Conservation (phyloP, 2,797 vertebrate genomes). For the Dipus sagitta region DNA sequence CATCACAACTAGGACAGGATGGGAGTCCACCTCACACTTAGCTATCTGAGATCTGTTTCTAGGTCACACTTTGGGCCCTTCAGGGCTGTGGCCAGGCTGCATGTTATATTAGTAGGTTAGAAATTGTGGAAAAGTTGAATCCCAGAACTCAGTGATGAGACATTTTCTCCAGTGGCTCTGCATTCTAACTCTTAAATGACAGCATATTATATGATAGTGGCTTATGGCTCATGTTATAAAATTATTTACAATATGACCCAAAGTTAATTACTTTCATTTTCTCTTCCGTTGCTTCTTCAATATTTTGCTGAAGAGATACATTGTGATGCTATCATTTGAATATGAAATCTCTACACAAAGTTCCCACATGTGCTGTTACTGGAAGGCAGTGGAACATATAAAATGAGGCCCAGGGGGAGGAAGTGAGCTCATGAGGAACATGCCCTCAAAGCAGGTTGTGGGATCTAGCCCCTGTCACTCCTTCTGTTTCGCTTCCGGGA, state of each 20-base stretch:
- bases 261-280: neutral
- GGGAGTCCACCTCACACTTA: neutral
- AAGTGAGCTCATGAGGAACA: neutral
- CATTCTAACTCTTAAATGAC: neutral
- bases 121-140: neutral
- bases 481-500: neutral
- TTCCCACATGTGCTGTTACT: neutral
- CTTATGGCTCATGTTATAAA: neutral
- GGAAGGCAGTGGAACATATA: neutral
- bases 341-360: neutral
- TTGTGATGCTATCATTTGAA: neutral
- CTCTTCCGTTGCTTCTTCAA: neutral
- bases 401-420: neutral
- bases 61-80: neutral
- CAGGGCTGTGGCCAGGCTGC: neutral
- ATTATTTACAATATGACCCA: neutral
- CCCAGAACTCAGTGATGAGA: neutral
- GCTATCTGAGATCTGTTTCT: neutral
- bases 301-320: neutral
- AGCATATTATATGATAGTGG: neutral
- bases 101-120: neutral
- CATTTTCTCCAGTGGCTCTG: neutral
- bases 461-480: neutral
- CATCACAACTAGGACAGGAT: too few species aligned
- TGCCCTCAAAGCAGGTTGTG: neutral